phyloP scores from a whole-genome alignment of 2,888 invertebrate species.

The Euplagia quadripunctaria region DNA sequence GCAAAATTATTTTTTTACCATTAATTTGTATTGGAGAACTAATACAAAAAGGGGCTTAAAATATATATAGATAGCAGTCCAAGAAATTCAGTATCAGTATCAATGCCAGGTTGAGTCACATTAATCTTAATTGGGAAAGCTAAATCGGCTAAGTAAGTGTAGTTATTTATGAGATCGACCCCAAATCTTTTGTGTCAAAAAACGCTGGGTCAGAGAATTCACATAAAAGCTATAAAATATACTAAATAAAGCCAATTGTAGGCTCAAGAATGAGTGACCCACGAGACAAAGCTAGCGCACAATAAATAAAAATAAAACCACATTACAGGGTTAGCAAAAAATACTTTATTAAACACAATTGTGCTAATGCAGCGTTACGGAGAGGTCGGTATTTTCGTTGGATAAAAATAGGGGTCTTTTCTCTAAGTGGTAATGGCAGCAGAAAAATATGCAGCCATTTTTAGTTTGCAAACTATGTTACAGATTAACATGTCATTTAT shows the following conservation, averaged over 20 bases:
- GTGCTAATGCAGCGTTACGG: slow-evolving; percentile 49
- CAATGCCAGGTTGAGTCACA: slow-evolving; percentile 6
- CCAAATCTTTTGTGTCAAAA: background rate
- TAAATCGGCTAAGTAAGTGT: slow-evolving; percentile 2
- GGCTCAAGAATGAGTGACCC: slow-evolving; percentile 27
- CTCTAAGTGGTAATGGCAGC: slow-evolving; percentile 48
- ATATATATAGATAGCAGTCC: background rate
- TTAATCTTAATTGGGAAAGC: slow-evolving; percentile 16
- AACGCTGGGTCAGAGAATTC: slow-evolving; percentile 6
- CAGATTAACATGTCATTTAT: slow-evolving; percentile 22
- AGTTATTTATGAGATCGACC: slow-evolving; percentile 11
- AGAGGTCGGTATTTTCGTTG: slow-evolving; percentile 29
- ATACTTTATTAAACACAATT: slow-evolving; percentile 49
- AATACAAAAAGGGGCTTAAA: no score
- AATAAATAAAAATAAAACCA: slow-evolving; percentile 49
- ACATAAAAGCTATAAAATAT: slow-evolving; percentile 17
- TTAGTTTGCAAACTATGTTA: slow-evolving; percentile 4
- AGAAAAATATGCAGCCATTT: slow-evolving; percentile 29
- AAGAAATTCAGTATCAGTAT: no score
- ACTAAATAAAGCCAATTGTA: slow-evolving; percentile 24
- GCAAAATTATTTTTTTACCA: no score
- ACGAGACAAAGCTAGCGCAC: slow-evolving; percentile 27
- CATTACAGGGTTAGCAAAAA: slow-evolving; percentile 44
- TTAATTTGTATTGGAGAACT: no score
- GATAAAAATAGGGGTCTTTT: slow-evolving; percentile 47